A percentile compares a stretch with the other conserved stretches of the same genome.
phyloP scores from a whole-genome alignment of 2,113 vertebrate genomes.

The Albula goreensis region DNA sequence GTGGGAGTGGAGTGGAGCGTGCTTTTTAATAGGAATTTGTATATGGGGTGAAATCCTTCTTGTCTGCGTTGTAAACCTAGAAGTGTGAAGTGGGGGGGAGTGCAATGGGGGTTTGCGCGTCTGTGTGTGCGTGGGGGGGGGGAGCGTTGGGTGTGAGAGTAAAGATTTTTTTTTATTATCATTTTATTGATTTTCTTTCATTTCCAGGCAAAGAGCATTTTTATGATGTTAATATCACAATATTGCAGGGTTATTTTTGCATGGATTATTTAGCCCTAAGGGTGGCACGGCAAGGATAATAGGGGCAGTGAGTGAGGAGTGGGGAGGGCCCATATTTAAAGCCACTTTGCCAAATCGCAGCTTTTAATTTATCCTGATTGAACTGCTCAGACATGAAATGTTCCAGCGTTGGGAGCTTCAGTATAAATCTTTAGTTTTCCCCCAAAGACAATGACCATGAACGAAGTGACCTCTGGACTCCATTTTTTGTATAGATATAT shows the following conservation, averaged over 20 bases:
- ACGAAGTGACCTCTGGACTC: slow-evolving; percentile 66
- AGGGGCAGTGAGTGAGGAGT: background rate
- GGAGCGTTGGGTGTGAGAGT: background rate
- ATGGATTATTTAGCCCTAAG: slow-evolving; percentile 25
- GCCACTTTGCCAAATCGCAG: slow-evolving; percentile 37
- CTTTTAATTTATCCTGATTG: slow-evolving; percentile 49
- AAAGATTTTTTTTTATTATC: slow-evolving; percentile 34
- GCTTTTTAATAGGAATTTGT: slow-evolving; percentile 73
- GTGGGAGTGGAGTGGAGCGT: slow-evolving; percentile 74
- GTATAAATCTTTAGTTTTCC: slow-evolving; percentile 77
- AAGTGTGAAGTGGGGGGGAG: slow-evolving; percentile 42
- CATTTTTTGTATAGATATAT: slow-evolving; percentile 59
- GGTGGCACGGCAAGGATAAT: slow-evolving; percentile 14
- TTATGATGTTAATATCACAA: slow-evolving; percentile 28
- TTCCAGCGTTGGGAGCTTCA: slow-evolving; percentile 50
- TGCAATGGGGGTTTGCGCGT: background rate
- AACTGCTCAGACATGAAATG: slow-evolving; percentile 45
- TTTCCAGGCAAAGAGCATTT: slow-evolving; percentile 37
- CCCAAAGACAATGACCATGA: slow-evolving; percentile 69
- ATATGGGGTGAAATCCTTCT: slow-evolving; percentile 50
- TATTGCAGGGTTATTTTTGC: slow-evolving; percentile 24
- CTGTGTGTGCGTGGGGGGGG: background rate
- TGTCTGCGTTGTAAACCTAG: slow-evolving; percentile 30
- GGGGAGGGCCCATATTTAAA: slow-evolving; percentile 52
- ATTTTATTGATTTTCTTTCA: slow-evolving; percentile 46